phyloP scores from a whole-genome alignment of 2,888 invertebrate genomes.

The Belgica antarctica region DNA sequence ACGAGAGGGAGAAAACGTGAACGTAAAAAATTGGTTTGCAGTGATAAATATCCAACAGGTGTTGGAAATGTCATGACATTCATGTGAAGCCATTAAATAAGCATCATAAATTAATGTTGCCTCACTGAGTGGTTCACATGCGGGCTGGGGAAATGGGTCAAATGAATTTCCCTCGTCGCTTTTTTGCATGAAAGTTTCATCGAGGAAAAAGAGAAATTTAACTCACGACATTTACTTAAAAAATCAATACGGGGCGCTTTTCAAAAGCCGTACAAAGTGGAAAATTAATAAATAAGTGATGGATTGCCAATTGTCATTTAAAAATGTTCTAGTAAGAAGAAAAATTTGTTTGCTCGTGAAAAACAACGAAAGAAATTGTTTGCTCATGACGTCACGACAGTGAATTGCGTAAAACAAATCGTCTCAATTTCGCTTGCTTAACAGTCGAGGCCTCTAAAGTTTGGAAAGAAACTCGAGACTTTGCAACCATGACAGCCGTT shows the following conservation, averaged over 20 bases:
- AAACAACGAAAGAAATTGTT: not conserved
- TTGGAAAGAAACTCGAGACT: too few species aligned
- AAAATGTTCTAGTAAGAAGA: not conserved
- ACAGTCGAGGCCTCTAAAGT: too few species aligned
- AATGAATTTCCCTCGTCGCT: too few species aligned
- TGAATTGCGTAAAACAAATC: not conserved
- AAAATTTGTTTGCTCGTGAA: too few species aligned
- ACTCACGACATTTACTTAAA: not conserved
- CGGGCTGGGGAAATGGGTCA: not conserved
- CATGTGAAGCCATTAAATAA: not conserved
- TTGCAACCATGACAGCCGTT: too few species aligned
- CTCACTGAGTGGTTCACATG: not conserved
- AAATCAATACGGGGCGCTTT: constrained; percentile 12
- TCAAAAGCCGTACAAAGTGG: not conserved
- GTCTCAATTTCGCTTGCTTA: not conserved
- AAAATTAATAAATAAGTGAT: constrained; percentile 15
- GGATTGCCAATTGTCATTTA: constrained; percentile 14
- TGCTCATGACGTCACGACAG: not conserved
- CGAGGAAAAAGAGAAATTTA: not conserved
- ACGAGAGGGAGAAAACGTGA: not conserved
- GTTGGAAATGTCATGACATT: not conserved
- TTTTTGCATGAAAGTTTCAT: constrained; percentile 9
- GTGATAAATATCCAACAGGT: constrained; percentile 18
- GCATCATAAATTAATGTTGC: constrained; percentile 15
- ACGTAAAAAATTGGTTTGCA: not conserved